Percentiles rank a stretch among this genome's conserved stretches.
These are phyloP conservation scores for Nyctalus aviator DNA, from an alignment of 2,797 vertebrate genomes.

Conservation along the genomic window DNA sequence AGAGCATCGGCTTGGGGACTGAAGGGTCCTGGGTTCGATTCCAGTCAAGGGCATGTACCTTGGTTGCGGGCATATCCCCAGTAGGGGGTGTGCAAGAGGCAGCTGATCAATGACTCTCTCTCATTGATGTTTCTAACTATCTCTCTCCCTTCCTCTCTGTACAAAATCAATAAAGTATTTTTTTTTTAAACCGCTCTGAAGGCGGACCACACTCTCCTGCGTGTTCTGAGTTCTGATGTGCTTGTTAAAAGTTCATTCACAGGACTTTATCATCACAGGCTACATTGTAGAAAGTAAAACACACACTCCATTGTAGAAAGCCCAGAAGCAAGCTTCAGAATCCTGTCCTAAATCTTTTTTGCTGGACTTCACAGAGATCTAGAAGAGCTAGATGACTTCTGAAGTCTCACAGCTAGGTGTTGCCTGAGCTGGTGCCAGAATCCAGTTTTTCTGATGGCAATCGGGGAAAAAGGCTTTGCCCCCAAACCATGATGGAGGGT, in stretches of 20 bases:
- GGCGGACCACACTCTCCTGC: neutral
- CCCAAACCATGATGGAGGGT: neutral
- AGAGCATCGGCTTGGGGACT: too few species aligned
- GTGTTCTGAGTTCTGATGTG: neutral
- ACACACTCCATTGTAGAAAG: neutral
- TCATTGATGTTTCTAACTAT: too few species aligned
- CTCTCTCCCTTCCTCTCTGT: too few species aligned
- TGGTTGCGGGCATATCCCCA: too few species aligned
- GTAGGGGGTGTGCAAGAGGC: too few species aligned
- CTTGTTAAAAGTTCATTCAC: constrained; percentile 30
- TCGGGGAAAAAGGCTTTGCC: neutral
- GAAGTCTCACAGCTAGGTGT: neutral
- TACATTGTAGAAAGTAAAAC: neutral
- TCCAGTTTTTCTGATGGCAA: constrained; percentile 10
- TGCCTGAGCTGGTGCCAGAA: neutral
- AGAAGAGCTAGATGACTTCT: neutral
- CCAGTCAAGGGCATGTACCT: too few species aligned
- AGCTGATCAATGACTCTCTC: too few species aligned
- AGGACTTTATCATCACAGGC: neutral
- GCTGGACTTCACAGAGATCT: neutral
- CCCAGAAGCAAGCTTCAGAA: neutral
- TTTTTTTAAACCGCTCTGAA: neutral
- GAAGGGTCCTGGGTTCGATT: too few species aligned
- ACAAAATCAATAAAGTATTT: too few species aligned
- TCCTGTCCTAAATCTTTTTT: neutral